Evolutionary conservation across 2,888 invertebrate genomes (phyloP).

Genomic region (Drosophila imparisetae): DNA sequence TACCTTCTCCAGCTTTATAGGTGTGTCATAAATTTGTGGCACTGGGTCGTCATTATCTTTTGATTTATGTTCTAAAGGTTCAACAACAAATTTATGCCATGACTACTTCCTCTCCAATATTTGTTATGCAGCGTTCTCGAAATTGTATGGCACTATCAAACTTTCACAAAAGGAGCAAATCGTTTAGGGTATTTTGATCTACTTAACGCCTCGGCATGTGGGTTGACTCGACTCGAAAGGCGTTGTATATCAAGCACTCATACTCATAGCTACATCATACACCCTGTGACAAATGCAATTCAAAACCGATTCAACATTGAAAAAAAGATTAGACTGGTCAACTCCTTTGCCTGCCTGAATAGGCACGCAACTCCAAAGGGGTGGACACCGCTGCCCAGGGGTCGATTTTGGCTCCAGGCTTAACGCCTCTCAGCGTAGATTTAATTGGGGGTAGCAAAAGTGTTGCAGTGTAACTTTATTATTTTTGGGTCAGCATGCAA

Average conservation of each 20-base stretch:
- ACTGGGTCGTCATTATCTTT: neutral
- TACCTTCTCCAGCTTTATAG: neutral
- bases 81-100: neutral
- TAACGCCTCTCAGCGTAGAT: conserved; percentile 39
- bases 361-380: conserved; percentile 42
- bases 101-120: neutral
- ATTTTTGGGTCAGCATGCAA: conserved; percentile 70
- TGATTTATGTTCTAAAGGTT: neutral
- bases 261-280: conserved; percentile 16
- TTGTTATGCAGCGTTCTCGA: conserved; percentile 34
- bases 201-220: neutral
- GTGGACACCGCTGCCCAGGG: conserved; percentile 56
- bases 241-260: neutral
- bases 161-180: conserved; percentile 43
- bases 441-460: conserved; percentile 61
- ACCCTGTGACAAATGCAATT: conserved; percentile 62
- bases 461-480: conserved; percentile 73
- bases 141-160: conserved; percentile 26
- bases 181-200: conserved; percentile 13
- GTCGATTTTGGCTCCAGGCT: conserved; percentile 51
- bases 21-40: neutral
- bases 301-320: conserved; percentile 69
- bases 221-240: neutral
- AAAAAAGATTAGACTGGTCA: conserved; percentile 77
- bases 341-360: conserved; percentile 59